Evolutionary conservation across 1,140 invertebrate species (phyloP).

Genomic region (Hyles vespertilio): DNA sequence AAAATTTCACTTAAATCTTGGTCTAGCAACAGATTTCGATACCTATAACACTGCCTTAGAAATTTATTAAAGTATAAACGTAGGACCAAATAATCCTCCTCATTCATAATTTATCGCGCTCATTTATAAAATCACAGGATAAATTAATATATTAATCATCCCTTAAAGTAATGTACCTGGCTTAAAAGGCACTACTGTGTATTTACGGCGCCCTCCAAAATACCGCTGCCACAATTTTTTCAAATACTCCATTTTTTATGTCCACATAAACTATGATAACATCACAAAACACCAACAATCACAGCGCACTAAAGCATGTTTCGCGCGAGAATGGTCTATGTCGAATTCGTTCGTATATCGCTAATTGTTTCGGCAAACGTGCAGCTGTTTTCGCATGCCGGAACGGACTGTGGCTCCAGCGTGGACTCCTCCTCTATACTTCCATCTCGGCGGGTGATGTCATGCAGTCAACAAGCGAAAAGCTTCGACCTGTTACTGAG

Average conservation of each 20-base stretch:
- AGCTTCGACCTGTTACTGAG: slow-evolving; percentile 35
- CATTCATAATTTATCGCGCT: too few species aligned
- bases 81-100: not conserved
- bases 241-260: slow-evolving; percentile 48
- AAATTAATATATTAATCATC: not conserved
- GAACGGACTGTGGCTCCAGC: slow-evolving; percentile 45
- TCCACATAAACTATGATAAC: slow-evolving; percentile 11
- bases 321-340: slow-evolving; percentile 1
- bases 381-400: slow-evolving; percentile 46
- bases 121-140: too few species aligned
- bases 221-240: slow-evolving; percentile 56
- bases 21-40: too few species aligned
- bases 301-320: not conserved
- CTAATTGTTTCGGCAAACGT: slow-evolving; percentile 56
- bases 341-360: slow-evolving; percentile 17
- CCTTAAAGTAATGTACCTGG: slow-evolving; percentile 43
- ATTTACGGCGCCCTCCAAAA: slow-evolving; percentile 51
- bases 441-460: slow-evolving; percentile 51
- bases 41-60: too few species aligned
- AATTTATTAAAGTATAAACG: too few species aligned
- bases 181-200: slow-evolving; percentile 59
- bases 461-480: slow-evolving; percentile 51
- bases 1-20: too few species aligned
- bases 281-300: slow-evolving; percentile 8
- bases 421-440: slow-evolving; percentile 34